These are phyloP conservation scores for Catocala nupta DNA, from an alignment of 2,888 invertebrate species.

Conservation along the genomic window DNA sequence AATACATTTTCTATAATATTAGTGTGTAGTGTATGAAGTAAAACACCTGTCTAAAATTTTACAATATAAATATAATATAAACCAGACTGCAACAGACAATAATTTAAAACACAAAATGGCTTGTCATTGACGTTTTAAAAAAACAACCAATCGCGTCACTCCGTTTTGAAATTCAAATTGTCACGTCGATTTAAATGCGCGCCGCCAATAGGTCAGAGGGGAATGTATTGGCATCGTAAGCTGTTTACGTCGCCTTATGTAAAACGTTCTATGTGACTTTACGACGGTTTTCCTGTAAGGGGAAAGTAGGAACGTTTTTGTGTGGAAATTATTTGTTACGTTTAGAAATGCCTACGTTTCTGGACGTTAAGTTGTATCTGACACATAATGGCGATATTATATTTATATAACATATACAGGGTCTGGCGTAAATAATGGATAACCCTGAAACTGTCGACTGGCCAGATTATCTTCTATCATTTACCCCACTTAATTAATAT, in stretches of 20 bases:
- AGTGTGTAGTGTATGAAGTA: too few relatives aligned
- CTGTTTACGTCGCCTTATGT: conserved; percentile 55
- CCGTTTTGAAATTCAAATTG: conserved; percentile 79
- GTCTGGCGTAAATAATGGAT: too few relatives aligned
- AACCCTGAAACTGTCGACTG: too few relatives aligned
- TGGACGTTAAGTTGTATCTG: too few relatives aligned
- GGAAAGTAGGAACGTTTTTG: conserved; percentile 6
- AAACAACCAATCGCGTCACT: conserved; percentile 63
- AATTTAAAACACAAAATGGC: conserved; percentile 43
- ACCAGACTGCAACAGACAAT: conserved; percentile 7
- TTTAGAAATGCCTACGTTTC: too few relatives aligned
- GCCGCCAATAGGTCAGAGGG: conserved; percentile 82
- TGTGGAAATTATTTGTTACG: neutral
- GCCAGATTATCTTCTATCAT: too few relatives aligned
- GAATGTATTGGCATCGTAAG: conserved; percentile 76
- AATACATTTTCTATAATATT: too few relatives aligned
- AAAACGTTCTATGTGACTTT: conserved; percentile 43
- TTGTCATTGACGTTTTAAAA: conserved; percentile 58
- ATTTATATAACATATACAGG: too few relatives aligned
- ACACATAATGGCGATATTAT: too few relatives aligned
- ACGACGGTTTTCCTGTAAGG: conserved; percentile 57
- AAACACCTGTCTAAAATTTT: too few relatives aligned
- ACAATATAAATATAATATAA: neutral
- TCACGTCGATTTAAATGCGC: conserved; percentile 77
- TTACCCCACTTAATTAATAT: too few relatives aligned